Evolutionary conservation across 2,888 invertebrate species (phyloP), one percentile per base, ranked within the genome.

Genomic region (Agonopterix subpropinquella): DNA sequence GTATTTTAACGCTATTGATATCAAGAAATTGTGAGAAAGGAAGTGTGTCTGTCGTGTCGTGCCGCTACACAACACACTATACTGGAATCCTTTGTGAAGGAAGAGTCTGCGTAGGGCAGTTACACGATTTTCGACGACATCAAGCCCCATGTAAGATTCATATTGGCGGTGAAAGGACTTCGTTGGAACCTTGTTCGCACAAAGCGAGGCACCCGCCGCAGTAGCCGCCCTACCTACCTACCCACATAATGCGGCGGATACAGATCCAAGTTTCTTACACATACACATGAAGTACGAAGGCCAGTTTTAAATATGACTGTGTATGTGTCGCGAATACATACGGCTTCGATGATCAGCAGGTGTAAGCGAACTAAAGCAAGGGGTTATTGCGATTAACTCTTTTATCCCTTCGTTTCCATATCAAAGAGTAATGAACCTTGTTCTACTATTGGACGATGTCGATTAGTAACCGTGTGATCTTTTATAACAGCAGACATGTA

Each of bases 341-440:
- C 77, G 86, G 85, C 88, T 88, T 87, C 86, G 74, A 85, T 84
- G 83, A 84, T 88, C 87, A 87, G 88, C 88, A 87, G 88, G 88
- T 88, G 88, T 80, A 86, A 86, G 84, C 80, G 74, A 81, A 82
- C 77, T 82, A 80, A 85, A 81, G 81, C 77, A 78, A 87, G 83
- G 88, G 87, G 88, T 80, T 86, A 86, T 84, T 82, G 80, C 84
- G 87, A 86, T 85, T 86, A 86, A 85, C 85, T 86, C 83, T 83
- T 87, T 88, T 85, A 86, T 88, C 84, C 87, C 83, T 80, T 85
- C 82, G 85, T 86, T 86, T 85, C 82, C 82, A 86, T 86, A 84
- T 84, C 80, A 86, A 87, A 85, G 86, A 87, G 83, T 87, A 88
- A 86, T 86, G 86, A 87, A 88, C 86, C 85, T 86, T 84, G 80